These are phyloP conservation scores for Aradophagus sp. DNA, from an alignment of 1,140 invertebrate genomes.

Conservation along the genomic window DNA sequence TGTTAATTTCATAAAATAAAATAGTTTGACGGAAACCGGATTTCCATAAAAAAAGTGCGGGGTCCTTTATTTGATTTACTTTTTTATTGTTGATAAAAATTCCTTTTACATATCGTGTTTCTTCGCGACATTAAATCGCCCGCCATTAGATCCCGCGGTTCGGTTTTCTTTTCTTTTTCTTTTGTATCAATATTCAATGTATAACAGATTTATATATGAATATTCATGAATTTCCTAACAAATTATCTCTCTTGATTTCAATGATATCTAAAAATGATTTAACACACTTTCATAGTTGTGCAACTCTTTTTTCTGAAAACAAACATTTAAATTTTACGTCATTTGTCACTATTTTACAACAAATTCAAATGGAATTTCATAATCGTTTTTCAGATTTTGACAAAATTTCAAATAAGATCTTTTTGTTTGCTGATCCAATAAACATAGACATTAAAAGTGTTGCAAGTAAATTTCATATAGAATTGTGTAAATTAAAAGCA, in stretches of 20 bases:
- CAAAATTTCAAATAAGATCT: neutral
- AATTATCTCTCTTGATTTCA: neutral
- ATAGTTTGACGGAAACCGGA: too few relatives aligned
- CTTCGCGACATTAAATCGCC: too few relatives aligned
- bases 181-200: neutral
- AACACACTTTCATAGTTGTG: neutral
- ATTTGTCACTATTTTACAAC: neutral
- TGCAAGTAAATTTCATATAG: neutral
- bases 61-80: too few relatives aligned
- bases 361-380: conserved; percentile 5
- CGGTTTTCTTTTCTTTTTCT: too few relatives aligned
- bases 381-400: conserved; percentile 6
- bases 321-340: neutral
- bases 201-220: conserved; percentile 1
- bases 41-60: too few relatives aligned
- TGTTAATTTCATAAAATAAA: too few relatives aligned
- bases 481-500: conserved; percentile 12
- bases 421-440: conserved; percentile 6
- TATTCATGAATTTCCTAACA: conserved; percentile 5
- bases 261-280: conserved; percentile 3
- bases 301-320: neutral
- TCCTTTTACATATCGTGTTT: too few relatives aligned
- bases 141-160: too few relatives aligned
- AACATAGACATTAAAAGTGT: neutral
- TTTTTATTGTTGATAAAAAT: too few relatives aligned